Base-by-base conservation (phyloP, 35 echinoderm and acorn worm species). In the Lytechinus variegatus region DNA sequence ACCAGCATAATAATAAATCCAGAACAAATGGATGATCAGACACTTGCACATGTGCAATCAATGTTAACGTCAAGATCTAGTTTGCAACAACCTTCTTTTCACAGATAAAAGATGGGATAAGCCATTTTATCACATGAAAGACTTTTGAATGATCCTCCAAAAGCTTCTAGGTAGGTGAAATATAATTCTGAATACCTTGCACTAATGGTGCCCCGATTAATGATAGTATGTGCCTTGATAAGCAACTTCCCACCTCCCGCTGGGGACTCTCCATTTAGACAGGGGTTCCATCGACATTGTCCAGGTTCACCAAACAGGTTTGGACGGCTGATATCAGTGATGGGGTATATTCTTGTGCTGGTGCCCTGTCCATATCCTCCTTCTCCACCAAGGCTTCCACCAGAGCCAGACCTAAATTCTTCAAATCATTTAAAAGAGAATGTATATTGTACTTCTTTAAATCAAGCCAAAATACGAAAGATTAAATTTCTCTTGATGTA, bases 171-270 rank as follows among this genome's bases (percentile, higher is more conserved):
- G 33, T 44, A 44, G 33, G 33, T 44, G 33, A 44, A 44, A 44
- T 44, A 60, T 60, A 60, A 12, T 60, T 27, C 14, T 27, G 27
- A 94, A 51, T 96, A 97, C 98, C 96, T 94, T 94, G 98, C 98
- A 87, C 91, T 96, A 56, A 99, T 97, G 11, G 29, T 94, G 33
- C 96, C 98, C 60, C 53, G 33, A 92, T 99, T 97, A 27, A 95
- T 86, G 60, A 97, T 6, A 10, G n/a, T 57, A 7, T n/a, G 60
- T 55, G 96, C 72, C 53, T 91, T 54, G 19, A 99, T 96, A 27
- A 95, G 95, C 6, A 99, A 54, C 87, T 87, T 96, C 1, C 98
- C 98, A n/a, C 98, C 98, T 94, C 96, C 96, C 52, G 94, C 87
- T 56, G 98, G 96, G 10, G 96, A 96, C 14, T 57, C 95, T 44